A percentile compares a stretch with the other conserved stretches of the same genome.
These are phyloP conservation scores for Pristiophorus japonicus DNA, from an alignment of 2,113 vertebrate genomes.

Conservation along the genomic window DNA sequence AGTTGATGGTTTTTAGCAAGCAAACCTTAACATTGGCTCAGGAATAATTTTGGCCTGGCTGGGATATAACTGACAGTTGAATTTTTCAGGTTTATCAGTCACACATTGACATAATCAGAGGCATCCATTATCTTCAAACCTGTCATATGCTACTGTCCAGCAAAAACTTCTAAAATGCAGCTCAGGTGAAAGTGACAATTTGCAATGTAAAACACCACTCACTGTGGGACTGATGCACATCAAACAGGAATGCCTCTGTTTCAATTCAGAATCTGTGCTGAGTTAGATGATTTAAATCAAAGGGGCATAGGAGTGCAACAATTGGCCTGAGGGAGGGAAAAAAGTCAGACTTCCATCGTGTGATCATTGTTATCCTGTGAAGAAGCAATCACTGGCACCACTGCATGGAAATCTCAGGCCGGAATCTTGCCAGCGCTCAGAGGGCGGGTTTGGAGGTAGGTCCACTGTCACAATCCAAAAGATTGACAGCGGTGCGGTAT, in stretches of 20 bases:
- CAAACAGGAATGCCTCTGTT: background rate
- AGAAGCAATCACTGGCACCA: background rate
- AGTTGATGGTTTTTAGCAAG: background rate
- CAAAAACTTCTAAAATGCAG: background rate
- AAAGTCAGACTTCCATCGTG: background rate
- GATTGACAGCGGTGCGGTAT: too few species aligned
- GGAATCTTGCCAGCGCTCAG: too few species aligned
- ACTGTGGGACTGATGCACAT: background rate
- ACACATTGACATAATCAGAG: background rate
- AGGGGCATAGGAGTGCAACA: background rate
- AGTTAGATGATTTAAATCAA: background rate
- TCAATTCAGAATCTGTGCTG: background rate
- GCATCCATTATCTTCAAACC: background rate
- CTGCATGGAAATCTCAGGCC: background rate
- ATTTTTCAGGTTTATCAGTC: background rate
- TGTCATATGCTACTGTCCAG: background rate
- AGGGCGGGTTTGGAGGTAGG: too few species aligned
- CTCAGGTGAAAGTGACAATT: background rate
- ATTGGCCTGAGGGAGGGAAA: background rate
- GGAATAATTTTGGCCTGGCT: too few species aligned
- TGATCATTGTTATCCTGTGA: background rate
- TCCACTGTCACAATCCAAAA: too few species aligned
- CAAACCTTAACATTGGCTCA: background rate
- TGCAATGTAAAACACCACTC: background rate
- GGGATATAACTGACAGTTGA: background rate